These are phyloP conservation scores for Calliopsis andreniformis DNA, from an alignment of 1,140 invertebrate species.

Conservation along the genomic window DNA sequence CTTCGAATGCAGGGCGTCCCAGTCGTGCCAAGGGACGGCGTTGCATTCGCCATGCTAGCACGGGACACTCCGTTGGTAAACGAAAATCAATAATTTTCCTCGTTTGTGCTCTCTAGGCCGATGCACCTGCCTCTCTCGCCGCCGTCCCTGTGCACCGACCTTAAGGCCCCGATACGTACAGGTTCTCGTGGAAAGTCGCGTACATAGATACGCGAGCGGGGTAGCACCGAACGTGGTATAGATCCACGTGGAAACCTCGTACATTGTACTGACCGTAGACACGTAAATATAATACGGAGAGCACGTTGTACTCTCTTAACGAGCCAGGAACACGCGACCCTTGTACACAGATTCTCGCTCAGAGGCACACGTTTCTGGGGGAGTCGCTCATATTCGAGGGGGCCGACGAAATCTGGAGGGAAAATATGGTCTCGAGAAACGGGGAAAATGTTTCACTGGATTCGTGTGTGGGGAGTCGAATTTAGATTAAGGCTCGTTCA, in stretches of 20 bases:
- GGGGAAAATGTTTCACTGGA: not conserved
- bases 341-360: not conserved
- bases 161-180: no score
- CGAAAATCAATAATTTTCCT: slow-evolving; percentile 74
- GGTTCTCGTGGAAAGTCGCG: not conserved
- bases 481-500: no score
- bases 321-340: slow-evolving; percentile 19
- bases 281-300: slow-evolving; percentile 33
- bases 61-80: slow-evolving; percentile 61
- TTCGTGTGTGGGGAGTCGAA: not conserved
- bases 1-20: slow-evolving; percentile 65
- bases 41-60: slow-evolving; percentile 42
- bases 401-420: not conserved
- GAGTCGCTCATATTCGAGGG: slow-evolving; percentile 6
- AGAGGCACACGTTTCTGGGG: no score
- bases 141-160: not conserved
- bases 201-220: not conserved
- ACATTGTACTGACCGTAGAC: slow-evolving; percentile 5
- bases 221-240: slow-evolving; percentile 12
- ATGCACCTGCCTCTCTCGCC: slow-evolving; percentile 63
- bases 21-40: slow-evolving; percentile 61
- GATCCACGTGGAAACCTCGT: slow-evolving; percentile 18
- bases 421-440: no score
- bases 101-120: slow-evolving; percentile 56
- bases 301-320: slow-evolving; percentile 37